Percentiles rank a stretch among this genome's conserved stretches.
phyloP scores from a whole-genome alignment of 2,888 invertebrate species.

The Mimachlamys varia region DNA sequence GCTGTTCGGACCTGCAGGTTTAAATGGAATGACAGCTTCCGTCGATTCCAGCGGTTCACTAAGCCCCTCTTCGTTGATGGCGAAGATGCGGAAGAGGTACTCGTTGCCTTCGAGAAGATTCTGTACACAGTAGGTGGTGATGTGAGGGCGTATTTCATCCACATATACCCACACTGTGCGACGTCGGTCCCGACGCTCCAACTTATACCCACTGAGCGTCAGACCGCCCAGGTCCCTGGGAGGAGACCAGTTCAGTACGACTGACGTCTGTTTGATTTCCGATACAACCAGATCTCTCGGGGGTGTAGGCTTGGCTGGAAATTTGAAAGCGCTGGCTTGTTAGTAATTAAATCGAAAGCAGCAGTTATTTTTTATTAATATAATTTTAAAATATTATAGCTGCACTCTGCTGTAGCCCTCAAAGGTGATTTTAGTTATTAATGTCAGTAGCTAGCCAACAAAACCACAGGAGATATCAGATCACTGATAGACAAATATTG shows the following conservation, averaged over 20 bases:
- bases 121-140: constrained; percentile 68
- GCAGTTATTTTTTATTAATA: too few species aligned
- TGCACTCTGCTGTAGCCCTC: neutral
- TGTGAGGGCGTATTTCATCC: constrained; percentile 67
- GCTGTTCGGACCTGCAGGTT: constrained; percentile 55
- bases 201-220: constrained; percentile 71
- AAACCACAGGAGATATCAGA: neutral
- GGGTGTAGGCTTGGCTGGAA: constrained; percentile 65
- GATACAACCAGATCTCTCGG: constrained; percentile 68
- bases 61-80: constrained; percentile 77
- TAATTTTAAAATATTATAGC: too few species aligned
- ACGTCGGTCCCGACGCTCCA: constrained; percentile 73
- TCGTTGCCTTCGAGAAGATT: constrained; percentile 75
- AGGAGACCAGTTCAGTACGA: constrained; percentile 78
- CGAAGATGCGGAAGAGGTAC: constrained; percentile 79
- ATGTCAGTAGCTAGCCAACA: neutral
- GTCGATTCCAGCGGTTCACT: constrained; percentile 72
- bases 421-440: constrained; percentile 14
- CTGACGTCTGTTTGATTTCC: constrained; percentile 69
- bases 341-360: constrained; percentile 16
- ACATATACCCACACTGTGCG: constrained; percentile 72
- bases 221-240: constrained; percentile 79
- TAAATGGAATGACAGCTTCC: constrained; percentile 68
- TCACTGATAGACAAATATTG: too few species aligned
- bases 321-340: constrained; percentile 29